phyloP scores from a whole-genome alignment of 2,113 vertebrate genomes.

The Corythornis cristatus region DNA sequence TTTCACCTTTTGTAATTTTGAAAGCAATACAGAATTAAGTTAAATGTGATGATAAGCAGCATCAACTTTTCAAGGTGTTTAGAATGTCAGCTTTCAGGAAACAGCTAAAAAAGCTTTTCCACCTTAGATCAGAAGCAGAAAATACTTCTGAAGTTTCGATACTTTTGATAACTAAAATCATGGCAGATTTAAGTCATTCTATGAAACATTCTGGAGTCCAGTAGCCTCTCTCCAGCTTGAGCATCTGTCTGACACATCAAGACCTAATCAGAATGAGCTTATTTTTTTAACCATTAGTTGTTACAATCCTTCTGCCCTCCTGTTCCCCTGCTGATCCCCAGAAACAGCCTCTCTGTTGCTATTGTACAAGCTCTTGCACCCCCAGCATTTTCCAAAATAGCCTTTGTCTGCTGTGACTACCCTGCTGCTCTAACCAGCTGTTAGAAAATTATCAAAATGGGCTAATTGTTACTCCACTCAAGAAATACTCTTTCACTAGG shows the following conservation, averaged over 20 bases:
- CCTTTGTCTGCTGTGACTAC: neutral
- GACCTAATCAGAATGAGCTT: accelerated
- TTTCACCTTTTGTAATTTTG: neutral
- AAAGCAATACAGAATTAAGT: neutral
- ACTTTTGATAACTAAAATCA: neutral
- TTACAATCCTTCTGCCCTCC: neutral
- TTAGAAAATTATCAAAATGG: slow-evolving; percentile 1
- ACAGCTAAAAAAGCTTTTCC: neutral
- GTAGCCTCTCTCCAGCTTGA: neutral
- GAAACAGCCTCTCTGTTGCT: neutral
- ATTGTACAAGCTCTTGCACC: neutral
- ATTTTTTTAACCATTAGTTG: neutral
- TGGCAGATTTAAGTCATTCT: neutral
- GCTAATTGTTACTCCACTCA: slow-evolving; percentile 7
- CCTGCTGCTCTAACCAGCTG: slow-evolving; percentile 15
- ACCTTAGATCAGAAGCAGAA: neutral
- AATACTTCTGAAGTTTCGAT: neutral
- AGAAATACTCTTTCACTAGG: slow-evolving; percentile 23
- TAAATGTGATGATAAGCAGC: neutral
- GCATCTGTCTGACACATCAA: neutral
- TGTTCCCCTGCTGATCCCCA: neutral
- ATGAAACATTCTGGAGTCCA: neutral
- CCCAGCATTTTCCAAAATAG: neutral
- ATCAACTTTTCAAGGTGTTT: accelerated
- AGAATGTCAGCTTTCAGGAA: neutral